phyloP scores from a whole-genome alignment of 2,888 invertebrate species.

The Dasysyrphus tricinctus region DNA sequence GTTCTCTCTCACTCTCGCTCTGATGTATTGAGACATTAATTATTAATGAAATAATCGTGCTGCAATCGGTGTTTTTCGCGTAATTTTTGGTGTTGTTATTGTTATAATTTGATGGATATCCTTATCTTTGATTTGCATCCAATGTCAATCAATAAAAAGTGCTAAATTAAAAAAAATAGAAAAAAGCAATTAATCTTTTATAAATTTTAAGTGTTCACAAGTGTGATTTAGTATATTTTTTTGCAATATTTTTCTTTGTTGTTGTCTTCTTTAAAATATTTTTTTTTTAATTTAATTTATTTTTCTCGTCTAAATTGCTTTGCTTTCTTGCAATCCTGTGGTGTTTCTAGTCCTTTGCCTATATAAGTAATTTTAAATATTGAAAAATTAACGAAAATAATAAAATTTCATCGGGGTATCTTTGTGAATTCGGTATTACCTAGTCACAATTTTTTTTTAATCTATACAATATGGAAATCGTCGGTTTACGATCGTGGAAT shows the following conservation, averaged over 20 bases:
- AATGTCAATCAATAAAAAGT: conserved; percentile 51
- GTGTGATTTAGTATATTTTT: conserved; percentile 49
- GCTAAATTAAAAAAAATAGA: conserved; percentile 18
- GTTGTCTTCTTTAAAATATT: not conserved
- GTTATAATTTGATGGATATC: conserved; percentile 65
- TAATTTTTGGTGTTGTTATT: not conserved
- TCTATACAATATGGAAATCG: conserved; percentile 55
- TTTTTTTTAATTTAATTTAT: not conserved
- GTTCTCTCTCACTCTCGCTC: not conserved
- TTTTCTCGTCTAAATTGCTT: not conserved
- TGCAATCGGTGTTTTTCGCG: conserved; percentile 21
- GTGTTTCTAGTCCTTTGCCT: conserved; percentile 22
- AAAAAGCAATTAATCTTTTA: not conserved
- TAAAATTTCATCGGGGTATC: not conserved
- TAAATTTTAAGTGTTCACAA: conserved; percentile 32
- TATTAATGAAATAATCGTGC: conserved; percentile 6
- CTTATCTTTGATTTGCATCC: conserved; percentile 69
- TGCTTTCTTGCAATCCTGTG: conserved; percentile 37
- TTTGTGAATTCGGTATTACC: conserved; percentile 37
- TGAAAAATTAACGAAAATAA: not conserved
- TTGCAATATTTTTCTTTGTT: conserved; percentile 30
- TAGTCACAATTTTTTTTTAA: not conserved
- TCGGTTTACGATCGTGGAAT: conserved; percentile 68
- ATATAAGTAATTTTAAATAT: not conserved
- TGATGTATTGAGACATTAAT: not conserved